phyloP scores from a whole-genome alignment of 2,888 invertebrate genomes.

The Teleiodes luculella region DNA sequence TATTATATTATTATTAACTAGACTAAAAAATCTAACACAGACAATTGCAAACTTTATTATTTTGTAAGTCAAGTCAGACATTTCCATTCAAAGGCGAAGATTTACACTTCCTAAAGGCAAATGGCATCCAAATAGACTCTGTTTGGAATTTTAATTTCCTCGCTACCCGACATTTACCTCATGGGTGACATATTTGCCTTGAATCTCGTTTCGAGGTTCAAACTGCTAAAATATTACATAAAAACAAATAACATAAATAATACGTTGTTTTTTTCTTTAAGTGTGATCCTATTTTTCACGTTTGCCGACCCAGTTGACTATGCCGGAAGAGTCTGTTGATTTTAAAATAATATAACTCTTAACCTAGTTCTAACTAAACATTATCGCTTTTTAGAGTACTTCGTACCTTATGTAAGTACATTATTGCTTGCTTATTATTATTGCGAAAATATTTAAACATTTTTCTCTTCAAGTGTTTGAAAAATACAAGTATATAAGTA shows the following conservation, averaged over 20 bases:
- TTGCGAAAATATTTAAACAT: too few species aligned
- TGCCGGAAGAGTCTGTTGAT: neutral
- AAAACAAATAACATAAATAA: neutral
- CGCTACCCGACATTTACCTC: neutral
- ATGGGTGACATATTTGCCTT: neutral
- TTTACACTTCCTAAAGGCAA: constrained; percentile 3
- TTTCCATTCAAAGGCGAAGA: neutral
- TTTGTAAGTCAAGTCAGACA: too few species aligned
- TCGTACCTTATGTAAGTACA: too few species aligned
- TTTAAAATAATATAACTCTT: too few species aligned
- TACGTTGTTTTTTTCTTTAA: neutral
- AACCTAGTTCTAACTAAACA: too few species aligned
- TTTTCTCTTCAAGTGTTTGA: too few species aligned
- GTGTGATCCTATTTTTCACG: neutral
- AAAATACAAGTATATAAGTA: too few species aligned
- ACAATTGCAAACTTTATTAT: too few species aligned
- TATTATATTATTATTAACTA: too few species aligned
- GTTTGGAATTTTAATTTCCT: neutral
- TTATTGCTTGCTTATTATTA: too few species aligned
- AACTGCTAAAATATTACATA: neutral
- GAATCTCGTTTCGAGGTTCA: neutral
- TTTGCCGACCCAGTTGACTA: neutral
- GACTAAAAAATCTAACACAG: too few species aligned
- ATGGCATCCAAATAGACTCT: neutral
- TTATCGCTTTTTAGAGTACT: too few species aligned